These are phyloP conservation scores for Idaea dimidiata DNA, from an alignment of 2,888 invertebrate genomes.

Conservation along the genomic window DNA sequence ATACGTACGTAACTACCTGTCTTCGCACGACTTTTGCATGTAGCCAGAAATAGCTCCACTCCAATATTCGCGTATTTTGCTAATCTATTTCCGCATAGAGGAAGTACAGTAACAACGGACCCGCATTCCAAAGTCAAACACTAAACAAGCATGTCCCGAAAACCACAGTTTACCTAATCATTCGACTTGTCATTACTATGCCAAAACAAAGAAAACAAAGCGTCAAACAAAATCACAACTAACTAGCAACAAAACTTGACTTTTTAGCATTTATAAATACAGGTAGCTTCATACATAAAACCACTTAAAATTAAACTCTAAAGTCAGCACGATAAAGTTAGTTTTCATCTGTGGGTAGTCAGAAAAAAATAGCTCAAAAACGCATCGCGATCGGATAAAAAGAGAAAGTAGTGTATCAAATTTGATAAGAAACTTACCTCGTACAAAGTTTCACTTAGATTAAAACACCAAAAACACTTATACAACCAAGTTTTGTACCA, in stretches of 20 bases:
- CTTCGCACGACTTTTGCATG: neutral
- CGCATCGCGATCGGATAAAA: neutral
- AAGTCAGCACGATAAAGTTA: neutral
- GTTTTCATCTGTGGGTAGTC: neutral
- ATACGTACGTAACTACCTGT: neutral
- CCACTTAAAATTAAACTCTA: neutral
- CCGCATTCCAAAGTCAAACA: neutral
- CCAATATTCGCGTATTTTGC: neutral
- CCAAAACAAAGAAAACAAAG: neutral
- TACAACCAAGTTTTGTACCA: neutral
- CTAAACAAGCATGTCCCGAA: neutral
- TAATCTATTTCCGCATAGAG: neutral
- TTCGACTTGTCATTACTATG: no score
- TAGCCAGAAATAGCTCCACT: neutral
- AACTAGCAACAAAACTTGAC: neutral
- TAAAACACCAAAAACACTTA: neutral
- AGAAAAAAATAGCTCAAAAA: conserved; percentile 1
- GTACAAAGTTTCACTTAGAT: neutral
- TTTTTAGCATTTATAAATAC: neutral
- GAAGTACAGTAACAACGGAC: neutral
- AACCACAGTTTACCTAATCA: no score
- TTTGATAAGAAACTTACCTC: neutral
- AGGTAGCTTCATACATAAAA: neutral
- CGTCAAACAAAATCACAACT: neutral
- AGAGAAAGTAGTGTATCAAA: neutral